Evolutionary conservation across 2,888 invertebrate species (phyloP).

Genomic region (Globia sparganii): DNA sequence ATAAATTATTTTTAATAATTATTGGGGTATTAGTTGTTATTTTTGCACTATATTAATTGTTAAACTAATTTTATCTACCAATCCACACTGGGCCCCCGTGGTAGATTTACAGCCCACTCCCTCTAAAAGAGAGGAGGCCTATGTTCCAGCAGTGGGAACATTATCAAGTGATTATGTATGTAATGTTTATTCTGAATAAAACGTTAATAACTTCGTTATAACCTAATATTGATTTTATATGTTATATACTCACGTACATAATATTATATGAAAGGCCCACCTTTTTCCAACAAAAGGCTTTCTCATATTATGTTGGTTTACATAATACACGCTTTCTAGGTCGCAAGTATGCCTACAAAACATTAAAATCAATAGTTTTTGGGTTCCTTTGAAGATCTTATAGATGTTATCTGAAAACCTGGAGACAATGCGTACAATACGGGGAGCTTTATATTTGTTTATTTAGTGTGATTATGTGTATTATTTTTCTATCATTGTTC

Average conservation of each 20-base stretch:
- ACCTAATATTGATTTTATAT: neutral
- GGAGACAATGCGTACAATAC: neutral
- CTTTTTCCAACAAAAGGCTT: constrained; percentile 34
- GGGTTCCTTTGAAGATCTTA: neutral
- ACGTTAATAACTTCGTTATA: neutral
- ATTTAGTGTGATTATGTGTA: neutral
- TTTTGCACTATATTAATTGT: too few species aligned
- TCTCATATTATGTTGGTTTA: constrained; percentile 20
- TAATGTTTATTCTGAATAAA: neutral
- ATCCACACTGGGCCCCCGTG: too few species aligned
- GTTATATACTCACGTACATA: neutral
- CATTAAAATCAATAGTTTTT: constrained; percentile 10
- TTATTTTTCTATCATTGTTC: too few species aligned
- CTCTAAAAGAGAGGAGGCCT: too few species aligned
- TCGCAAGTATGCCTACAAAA: constrained; percentile 12
- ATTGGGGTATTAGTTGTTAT: too few species aligned
- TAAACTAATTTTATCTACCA: too few species aligned
- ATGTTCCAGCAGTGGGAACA: too few species aligned
- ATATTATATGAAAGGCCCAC: constrained; percentile 29
- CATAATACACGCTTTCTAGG: constrained; percentile 33
- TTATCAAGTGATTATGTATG: neutral
- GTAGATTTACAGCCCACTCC: too few species aligned
- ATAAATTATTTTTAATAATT: too few species aligned
- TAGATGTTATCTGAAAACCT: neutral
- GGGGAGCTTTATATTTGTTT: neutral